Evolutionary conservation across 2,113 vertebrate genomes (phyloP), one percentile per base, ranked within the genome.

Genomic region (Apaloderma vittatum): DNA sequence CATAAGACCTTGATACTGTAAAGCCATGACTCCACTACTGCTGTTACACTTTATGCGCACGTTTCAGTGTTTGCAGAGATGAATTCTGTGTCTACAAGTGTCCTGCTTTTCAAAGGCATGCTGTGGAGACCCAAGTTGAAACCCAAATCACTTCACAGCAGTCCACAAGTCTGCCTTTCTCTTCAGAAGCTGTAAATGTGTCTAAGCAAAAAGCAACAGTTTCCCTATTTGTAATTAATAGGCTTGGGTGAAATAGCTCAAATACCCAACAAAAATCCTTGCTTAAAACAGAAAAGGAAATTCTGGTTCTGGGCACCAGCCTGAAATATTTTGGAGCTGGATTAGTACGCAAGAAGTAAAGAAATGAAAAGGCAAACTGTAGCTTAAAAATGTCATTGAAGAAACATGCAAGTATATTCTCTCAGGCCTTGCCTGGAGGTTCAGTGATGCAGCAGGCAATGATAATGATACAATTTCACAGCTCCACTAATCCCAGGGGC

Each of bases 381-480:
- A 59, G 66, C 67, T 97, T 94, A 87, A 93, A 97, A 97, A 97
- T 95, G 92, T 97, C 95, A 96, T 90, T 88, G 95, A 81, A 90
- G 86, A 96, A 97, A 96, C 94, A 87, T 68, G 86, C 78, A 62
- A 74, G 86, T 59, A 62, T 88, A 94, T 92, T 96, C 92, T 94
- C 96, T 51, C 78, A 93, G 70, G 73, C 86, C 82, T 26, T 94
- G 86, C 88, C 79, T 78, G 76, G 87, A 77, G 83, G 72, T 43
- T 97, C 93, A 89, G 92, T 92, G 96, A 85, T 78, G 87, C 89
- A 97, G 88, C 45, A 94, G 79, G 89, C 95, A 80, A 86, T 24
- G 45, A 68, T 96, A 97, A 97, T 91, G 93, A 94, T 92, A 95
- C 85, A 54, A 94, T 95, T 97, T 97, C 96, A 94, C 80, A 93